Percentiles rank a stretch among this genome's conserved stretches.
phyloP scores from a whole-genome alignment of 2,797 vertebrate genomes.

The Premnoplex brunnescens region DNA sequence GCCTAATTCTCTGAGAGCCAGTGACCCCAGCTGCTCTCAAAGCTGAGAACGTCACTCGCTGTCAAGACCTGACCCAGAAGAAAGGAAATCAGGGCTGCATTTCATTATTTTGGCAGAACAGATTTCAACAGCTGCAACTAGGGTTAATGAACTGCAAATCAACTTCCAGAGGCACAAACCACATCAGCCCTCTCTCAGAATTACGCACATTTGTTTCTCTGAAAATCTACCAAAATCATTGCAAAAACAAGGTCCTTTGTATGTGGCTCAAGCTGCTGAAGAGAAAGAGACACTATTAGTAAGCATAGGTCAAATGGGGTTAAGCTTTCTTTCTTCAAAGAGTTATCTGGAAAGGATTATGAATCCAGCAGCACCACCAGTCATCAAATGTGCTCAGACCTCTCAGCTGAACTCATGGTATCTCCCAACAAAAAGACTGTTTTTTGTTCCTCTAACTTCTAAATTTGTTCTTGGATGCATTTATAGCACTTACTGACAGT shows the following conservation, averaged over 20 bases:
- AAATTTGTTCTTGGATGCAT: background rate
- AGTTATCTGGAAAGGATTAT: constrained; percentile 50
- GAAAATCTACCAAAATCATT: background rate
- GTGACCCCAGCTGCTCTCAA: constrained; percentile 41
- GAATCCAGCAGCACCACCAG: constrained; percentile 6
- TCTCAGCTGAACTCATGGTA: background rate
- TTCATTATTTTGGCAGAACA: constrained; percentile 17
- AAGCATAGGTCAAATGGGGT: constrained; percentile 18
- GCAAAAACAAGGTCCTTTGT: background rate
- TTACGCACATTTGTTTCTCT: background rate
- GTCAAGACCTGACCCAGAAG: constrained; percentile 4
- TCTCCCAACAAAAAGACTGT: background rate
- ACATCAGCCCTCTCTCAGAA: background rate
- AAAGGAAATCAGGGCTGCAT: constrained; percentile 26
- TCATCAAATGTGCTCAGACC: background rate
- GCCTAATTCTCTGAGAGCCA: background rate
- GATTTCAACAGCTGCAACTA: constrained; percentile 15
- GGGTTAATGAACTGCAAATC: background rate
- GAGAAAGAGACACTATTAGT: background rate
- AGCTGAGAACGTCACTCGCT: background rate
- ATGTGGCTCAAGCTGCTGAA: background rate
- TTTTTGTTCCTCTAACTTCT: background rate
- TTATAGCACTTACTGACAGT: background rate
- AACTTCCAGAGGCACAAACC: background rate
- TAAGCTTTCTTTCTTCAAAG: constrained; percentile 44